Percentiles rank a stretch among this genome's conserved stretches.
phyloP scores from a whole-genome alignment of 2,113 vertebrate species.

The Thryonomys swinderianus region DNA sequence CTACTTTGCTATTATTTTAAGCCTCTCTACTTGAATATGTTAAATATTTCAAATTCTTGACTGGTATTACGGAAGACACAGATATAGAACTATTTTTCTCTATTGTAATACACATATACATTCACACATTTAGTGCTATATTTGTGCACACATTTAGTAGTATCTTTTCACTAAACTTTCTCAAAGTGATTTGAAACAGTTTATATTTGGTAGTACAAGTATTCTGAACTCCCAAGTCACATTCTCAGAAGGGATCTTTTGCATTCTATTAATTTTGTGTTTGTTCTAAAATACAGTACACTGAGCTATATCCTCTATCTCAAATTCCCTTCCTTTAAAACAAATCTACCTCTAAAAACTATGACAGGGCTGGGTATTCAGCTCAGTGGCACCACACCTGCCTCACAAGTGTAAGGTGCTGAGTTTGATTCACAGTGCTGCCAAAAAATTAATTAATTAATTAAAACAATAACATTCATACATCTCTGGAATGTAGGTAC shows the following conservation, averaged over 20 bases:
- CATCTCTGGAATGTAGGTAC: neutral
- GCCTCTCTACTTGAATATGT: conserved; percentile 35
- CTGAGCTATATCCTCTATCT: neutral
- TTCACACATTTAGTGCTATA: neutral
- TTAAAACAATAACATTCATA: neutral
- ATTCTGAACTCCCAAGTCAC: neutral
- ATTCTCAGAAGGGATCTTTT: conserved; percentile 7
- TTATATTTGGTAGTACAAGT: neutral
- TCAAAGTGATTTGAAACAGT: conserved; percentile 47
- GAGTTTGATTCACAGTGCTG: no score
- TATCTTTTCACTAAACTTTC: conserved; percentile 6
- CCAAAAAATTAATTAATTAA: no score
- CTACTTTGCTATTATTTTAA: conserved; percentile 56
- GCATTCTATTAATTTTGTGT: neutral
- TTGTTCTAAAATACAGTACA: neutral
- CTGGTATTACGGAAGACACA: conserved; percentile 19
- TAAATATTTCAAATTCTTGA: conserved; percentile 59
- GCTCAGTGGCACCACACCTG: no score
- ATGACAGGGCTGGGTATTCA: neutral
- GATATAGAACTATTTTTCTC: neutral
- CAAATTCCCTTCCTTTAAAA: neutral
- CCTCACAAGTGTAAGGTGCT: no score
- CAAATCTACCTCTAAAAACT: conserved; percentile 25
- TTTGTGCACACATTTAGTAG: neutral
- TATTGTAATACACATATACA: neutral